Conservation (phyloP, 2,113 vertebrate genomes). For the Pseudopipra pipra region DNA sequence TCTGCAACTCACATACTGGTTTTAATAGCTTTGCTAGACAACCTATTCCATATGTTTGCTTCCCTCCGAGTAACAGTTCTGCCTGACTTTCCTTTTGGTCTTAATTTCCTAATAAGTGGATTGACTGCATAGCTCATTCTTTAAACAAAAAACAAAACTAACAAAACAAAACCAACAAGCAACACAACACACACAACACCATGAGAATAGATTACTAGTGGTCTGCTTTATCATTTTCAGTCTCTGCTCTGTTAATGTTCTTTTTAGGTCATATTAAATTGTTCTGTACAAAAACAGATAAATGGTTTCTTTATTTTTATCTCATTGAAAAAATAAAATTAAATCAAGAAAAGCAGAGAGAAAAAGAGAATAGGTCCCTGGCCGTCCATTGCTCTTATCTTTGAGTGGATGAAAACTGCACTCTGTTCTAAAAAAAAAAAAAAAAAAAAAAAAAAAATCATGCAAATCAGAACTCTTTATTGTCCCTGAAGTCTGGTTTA, state of each 20-base stretch:
- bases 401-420: not conserved
- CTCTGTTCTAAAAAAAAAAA: not conserved
- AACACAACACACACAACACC: not conserved
- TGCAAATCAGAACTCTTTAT: not conserved
- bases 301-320: not conserved
- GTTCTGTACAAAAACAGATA: not conserved
- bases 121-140: not conserved
- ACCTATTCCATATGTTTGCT: constrained; percentile 25
- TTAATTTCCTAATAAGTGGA: constrained; percentile 33
- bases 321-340: not conserved
- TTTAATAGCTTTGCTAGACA: constrained; percentile 22
- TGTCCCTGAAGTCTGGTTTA: not conserved
- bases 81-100: not conserved
- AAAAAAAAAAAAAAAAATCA: not conserved
- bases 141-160: not conserved
- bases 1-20: not conserved
- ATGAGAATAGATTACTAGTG: not conserved
- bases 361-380: not conserved
- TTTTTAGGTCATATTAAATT: not conserved
- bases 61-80: not conserved
- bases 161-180: not conserved
- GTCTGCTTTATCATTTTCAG: not conserved
- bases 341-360: not conserved
- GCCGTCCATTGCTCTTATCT: not conserved
- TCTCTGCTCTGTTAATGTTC: not conserved